Base-by-base conservation (phyloP, 2,888 invertebrate genomes). In the Malachius bipustulatus region DNA sequence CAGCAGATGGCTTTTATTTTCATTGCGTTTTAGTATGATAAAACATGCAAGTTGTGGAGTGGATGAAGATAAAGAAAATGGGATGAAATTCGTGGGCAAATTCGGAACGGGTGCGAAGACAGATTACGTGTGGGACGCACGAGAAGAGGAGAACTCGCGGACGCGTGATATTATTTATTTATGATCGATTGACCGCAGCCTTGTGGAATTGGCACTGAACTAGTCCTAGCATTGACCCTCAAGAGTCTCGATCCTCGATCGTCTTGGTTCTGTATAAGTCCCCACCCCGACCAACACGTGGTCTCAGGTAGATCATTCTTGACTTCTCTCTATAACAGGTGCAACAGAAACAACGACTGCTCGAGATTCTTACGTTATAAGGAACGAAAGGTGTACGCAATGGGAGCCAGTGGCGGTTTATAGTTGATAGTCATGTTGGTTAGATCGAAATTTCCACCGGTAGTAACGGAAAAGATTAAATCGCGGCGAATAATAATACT, bases 141-240 rank as follows among this genome's bases (percentile, higher is more conserved):
- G 14, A 8, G 4, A 30, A 26, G 34, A 19, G 34, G 39, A 26
- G 14, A 26, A 16, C 38, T 39, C 45, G 47, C 43, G 46, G 54
- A 46, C 53, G 56, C 47, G 47, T 39, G 43, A 38, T 36, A 39
- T 33, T 40, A 34, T 36, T 43, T 34, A 32, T 30, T 48, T 44
- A 45, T 55, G 53, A 55, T 59, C 58, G 56, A 57, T 49, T 59
- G 55, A 58, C 58, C 59, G 59, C 56, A 62, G 62, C 62, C 62
- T 62, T 62, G 60, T 57, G 52, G 57, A 56, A 57, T 55, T 60
- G 60, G 60, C 62, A 60, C 59, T 61, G 61, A 61, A 60, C 59
- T 61, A n/a, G n/a, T n/a, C n/a, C n/a, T n/a, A 60, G 59, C 62
- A 63, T 63, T 63, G 63, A 63, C 63, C 63, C 63, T 63, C 60